Evolutionary conservation across 2,888 invertebrate species (phyloP).

Genomic region (Catocala fraxini): DNA sequence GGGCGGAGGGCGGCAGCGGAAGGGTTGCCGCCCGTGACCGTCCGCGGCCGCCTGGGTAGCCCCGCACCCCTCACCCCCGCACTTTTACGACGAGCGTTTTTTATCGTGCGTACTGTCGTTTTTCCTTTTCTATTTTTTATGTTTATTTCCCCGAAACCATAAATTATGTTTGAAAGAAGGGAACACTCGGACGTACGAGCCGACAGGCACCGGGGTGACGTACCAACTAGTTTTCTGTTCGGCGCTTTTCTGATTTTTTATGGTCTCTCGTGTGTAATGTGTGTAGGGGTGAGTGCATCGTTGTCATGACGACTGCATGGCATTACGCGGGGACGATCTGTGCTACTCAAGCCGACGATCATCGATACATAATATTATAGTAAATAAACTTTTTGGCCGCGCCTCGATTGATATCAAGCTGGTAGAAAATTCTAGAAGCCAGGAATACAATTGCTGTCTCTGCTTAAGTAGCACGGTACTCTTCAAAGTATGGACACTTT

Average conservation of each 20-base stretch:
- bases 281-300: slow-evolving; percentile 77
- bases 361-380: slow-evolving; percentile 55
- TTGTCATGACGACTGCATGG: slow-evolving; percentile 83
- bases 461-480: too few relatives aligned
- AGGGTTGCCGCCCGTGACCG: slow-evolving; percentile 81
- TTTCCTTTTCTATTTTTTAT: slow-evolving; percentile 88
- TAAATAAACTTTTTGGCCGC: slow-evolving; percentile 54
- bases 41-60: slow-evolving; percentile 62
- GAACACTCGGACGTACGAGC: slow-evolving; percentile 85
- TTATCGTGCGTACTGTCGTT: slow-evolving; percentile 88
- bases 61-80: slow-evolving; percentile 70
- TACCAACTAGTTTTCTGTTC: slow-evolving; percentile 78
- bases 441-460: too few relatives aligned
- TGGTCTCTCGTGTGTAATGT: slow-evolving; percentile 76
- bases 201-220: slow-evolving; percentile 85
- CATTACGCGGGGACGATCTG: slow-evolving; percentile 69
- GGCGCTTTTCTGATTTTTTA: slow-evolving; percentile 81
- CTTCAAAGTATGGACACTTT: too few relatives aligned
- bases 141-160: slow-evolving; percentile 88
- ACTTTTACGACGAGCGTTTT: slow-evolving; percentile 86
- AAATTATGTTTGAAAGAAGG: slow-evolving; percentile 88
- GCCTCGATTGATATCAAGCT: too few relatives aligned
- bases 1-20: slow-evolving; percentile 78
- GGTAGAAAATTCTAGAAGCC: too few relatives aligned
- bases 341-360: slow-evolving; percentile 50